Conservation (phyloP, 2,888 invertebrate species). For the Copidosoma aretas region DNA sequence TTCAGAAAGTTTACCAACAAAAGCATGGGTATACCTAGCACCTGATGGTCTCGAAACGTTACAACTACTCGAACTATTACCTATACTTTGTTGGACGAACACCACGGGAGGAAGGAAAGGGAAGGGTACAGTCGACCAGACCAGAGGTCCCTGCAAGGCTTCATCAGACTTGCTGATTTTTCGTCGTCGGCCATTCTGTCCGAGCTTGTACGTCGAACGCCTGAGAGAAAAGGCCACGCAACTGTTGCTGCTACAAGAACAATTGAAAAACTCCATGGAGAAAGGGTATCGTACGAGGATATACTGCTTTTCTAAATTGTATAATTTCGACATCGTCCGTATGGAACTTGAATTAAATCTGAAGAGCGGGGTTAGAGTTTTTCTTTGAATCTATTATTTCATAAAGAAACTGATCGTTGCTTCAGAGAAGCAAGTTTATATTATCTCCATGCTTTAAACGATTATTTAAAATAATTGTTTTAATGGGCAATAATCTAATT, state of each 20-base stretch:
- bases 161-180: conserved; percentile 61
- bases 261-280: not conserved
- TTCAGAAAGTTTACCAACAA: conserved; percentile 30
- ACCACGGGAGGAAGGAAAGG: not conserved
- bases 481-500: too few species aligned
- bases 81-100: conserved; percentile 22
- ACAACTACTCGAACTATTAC: too few species aligned
- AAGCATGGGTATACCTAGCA: not conserved
- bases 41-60: not conserved
- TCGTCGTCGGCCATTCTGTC: conserved; percentile 41
- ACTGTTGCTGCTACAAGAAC: not conserved
- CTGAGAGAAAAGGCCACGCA: conserved; percentile 35
- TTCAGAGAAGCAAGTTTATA: too few species aligned
- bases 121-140: conserved; percentile 14
- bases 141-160: conserved; percentile 24
- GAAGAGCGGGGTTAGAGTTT: not conserved
- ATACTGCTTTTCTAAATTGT: conserved; percentile 56
- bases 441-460: too few species aligned
- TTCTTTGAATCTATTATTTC: conserved; percentile 23
- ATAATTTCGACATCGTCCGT: conserved; percentile 57
- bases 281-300: conserved; percentile 50
- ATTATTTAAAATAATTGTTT: too few species aligned
- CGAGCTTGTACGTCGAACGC: conserved; percentile 10
- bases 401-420: too few species aligned
- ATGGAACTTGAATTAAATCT: conserved; percentile 59